Conservation (phyloP, 2,888 invertebrate genomes). For the Tyria jacobaeae region DNA sequence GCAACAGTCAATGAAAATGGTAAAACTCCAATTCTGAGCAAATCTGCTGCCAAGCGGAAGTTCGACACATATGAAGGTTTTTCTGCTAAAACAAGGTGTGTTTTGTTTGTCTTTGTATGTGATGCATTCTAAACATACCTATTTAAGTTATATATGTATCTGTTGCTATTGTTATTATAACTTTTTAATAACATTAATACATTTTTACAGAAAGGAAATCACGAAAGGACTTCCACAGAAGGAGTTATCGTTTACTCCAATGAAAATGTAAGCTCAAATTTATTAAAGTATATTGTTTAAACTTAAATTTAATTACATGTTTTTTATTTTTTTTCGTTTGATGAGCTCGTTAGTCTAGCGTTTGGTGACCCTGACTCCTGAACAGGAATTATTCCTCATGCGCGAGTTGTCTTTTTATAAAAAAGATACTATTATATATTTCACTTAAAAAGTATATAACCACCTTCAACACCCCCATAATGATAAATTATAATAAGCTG, state of each 20-base stretch:
- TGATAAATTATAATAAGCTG: too few species aligned
- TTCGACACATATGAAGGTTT: slow-evolving; percentile 86
- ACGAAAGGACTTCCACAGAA: slow-evolving; percentile 87
- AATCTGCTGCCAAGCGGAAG: slow-evolving; percentile 89
- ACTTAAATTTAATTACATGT: too few species aligned
- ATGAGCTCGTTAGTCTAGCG: too few species aligned
- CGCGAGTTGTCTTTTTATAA: too few species aligned
- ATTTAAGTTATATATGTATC: neutral
- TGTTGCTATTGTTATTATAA: neutral
- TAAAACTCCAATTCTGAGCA: slow-evolving; percentile 87
- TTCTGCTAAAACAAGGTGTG: slow-evolving; percentile 90
- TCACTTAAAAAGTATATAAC: too few species aligned
- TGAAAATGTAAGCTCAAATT: slow-evolving; percentile 86
- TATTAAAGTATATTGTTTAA: too few species aligned
- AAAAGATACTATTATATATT: too few species aligned
- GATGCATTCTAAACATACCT: neutral
- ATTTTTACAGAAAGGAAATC: slow-evolving; percentile 87
- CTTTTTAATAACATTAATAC: neutral
- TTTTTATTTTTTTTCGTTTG: too few species aligned
- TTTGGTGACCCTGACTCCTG: too few species aligned
- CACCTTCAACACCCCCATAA: too few species aligned
- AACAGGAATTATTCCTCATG: too few species aligned
- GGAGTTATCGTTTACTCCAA: slow-evolving; percentile 86
- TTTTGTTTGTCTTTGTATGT: slow-evolving; percentile 6
- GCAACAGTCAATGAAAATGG: slow-evolving; percentile 74